Conservation (phyloP, 2,797 vertebrate species). For the Sciurus carolinensis region DNA sequence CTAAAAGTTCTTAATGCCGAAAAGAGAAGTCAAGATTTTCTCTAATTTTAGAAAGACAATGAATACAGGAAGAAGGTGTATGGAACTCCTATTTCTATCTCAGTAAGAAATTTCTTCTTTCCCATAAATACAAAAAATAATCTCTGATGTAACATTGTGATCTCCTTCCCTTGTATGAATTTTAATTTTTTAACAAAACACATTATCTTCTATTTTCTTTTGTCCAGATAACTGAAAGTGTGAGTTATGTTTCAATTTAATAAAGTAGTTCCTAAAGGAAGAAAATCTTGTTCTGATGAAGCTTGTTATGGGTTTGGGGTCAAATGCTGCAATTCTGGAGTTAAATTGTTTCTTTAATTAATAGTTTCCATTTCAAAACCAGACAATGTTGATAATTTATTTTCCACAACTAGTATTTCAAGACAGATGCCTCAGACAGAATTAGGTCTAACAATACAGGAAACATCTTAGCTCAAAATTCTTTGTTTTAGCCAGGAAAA, state of each 20-base stretch:
- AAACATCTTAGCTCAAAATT: not conserved
- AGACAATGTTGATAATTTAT: not conserved
- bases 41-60: not conserved
- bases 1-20: not conserved
- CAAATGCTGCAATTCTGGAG: not conserved
- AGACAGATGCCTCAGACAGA: constrained; percentile 8
- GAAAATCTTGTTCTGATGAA: constrained; percentile 38
- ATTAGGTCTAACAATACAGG: constrained; percentile 5
- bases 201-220: constrained; percentile 31
- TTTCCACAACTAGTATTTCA: constrained; percentile 1
- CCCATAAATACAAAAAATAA: not conserved
- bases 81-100: not conserved
- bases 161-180: not conserved
- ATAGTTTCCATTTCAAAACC: constrained; percentile 34
- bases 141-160: not conserved
- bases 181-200: constrained; percentile 32
- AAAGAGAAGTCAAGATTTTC: not conserved
- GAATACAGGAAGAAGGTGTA: not conserved
- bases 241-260: constrained; percentile 39
- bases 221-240: not conserved
- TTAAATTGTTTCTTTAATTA: constrained; percentile 55
- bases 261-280: constrained; percentile 36
- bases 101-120: constrained; percentile 27
- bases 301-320: constrained; percentile 49
- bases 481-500: constrained; percentile 54